A percentile compares a stretch with the other conserved stretches of the same genome.
Conservation (phyloP, 2,113 vertebrate genomes). For the Pangasianodon gigas region DNA sequence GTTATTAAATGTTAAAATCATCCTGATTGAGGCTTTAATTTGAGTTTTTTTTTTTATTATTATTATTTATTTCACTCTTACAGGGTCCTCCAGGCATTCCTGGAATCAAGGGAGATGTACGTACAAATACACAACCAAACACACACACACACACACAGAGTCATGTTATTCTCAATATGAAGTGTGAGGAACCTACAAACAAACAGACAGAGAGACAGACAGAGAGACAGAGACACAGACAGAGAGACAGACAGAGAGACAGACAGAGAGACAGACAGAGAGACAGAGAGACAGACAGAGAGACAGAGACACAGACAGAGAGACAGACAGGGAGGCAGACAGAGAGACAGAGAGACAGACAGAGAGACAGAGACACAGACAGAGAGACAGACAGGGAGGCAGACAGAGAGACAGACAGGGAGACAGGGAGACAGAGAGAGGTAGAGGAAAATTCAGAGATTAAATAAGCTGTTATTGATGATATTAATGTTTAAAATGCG, state of each 20-base stretch:
- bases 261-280: background rate
- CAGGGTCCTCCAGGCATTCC: constrained; percentile 74
- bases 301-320: background rate
- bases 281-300: background rate
- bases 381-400: background rate
- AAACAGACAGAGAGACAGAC: background rate
- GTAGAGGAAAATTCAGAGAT: background rate
- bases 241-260: background rate
- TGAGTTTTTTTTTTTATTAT: background rate
- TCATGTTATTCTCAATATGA: background rate
- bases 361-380: background rate
- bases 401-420: background rate
- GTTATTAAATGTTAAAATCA: background rate
- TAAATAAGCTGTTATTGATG: background rate
- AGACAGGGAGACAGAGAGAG: background rate
- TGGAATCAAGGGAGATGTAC: constrained; percentile 76
- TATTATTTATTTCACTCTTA: constrained; percentile 34
- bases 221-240: too few relatives aligned
- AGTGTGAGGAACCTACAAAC: background rate
- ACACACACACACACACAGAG: constrained; percentile 10
- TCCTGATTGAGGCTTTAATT: background rate
- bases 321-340: background rate
- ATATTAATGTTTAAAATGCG: background rate
- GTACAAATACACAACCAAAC: background rate
- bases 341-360: background rate